Conservation (phyloP, 2,113 vertebrate genomes). For the Ctenomys sociabilis region DNA sequence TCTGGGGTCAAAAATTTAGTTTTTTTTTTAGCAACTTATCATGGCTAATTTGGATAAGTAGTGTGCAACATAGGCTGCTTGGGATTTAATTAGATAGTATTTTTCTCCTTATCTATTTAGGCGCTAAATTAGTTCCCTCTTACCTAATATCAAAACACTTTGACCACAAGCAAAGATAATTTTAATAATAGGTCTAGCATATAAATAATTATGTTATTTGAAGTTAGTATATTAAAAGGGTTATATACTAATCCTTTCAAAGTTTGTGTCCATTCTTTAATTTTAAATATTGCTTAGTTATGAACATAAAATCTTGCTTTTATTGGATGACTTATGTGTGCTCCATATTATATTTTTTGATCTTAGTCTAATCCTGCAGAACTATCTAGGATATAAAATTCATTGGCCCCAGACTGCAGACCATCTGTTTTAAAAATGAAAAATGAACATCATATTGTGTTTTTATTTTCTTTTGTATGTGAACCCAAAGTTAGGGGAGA, state of each 20-base stretch:
- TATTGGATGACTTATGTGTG: slow-evolving; percentile 26
- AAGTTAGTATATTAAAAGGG: slow-evolving; percentile 3
- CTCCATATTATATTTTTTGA: slow-evolving; percentile 6
- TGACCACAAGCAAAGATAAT: background rate
- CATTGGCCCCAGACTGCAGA: background rate
- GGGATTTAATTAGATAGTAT: background rate
- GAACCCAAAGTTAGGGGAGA: background rate
- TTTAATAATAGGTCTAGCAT: background rate
- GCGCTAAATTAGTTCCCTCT: slow-evolving; percentile 20
- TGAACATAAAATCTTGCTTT: slow-evolving; percentile 49
- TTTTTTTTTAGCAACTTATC: background rate
- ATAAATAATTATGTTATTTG: slow-evolving; percentile 13
- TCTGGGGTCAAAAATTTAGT: background rate
- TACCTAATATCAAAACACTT: background rate
- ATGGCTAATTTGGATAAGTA: background rate
- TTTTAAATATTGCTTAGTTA: slow-evolving; percentile 12
- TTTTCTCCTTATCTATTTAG: background rate
- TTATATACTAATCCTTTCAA: background rate
- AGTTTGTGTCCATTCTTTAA: background rate
- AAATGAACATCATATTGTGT: background rate
- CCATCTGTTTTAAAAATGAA: slow-evolving; percentile 61
- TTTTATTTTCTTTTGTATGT: slow-evolving; percentile 18
- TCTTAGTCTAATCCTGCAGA: slow-evolving; percentile 11
- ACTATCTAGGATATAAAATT: slow-evolving; percentile 42
- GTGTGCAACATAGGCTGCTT: background rate